These are phyloP conservation scores for Cyprinodon tularosa DNA, from an alignment of 2,113 vertebrate genomes.

Conservation along the genomic window DNA sequence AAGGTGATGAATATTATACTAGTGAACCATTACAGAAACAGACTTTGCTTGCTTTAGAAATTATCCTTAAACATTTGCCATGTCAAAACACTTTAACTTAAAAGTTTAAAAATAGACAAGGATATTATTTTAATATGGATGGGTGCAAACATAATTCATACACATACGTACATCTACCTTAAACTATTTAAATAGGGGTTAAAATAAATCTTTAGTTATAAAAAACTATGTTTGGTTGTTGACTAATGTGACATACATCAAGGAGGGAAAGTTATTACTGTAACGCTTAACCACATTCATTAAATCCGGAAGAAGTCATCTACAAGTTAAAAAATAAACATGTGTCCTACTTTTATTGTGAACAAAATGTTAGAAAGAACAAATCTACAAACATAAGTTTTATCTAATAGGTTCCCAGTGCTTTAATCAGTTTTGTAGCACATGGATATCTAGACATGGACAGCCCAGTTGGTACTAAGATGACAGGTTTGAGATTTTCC, in stretches of 20 bases:
- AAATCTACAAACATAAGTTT: background rate
- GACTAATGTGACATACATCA: background rate
- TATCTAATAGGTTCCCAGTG: background rate
- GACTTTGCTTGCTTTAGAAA: too few species aligned
- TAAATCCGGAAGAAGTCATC: background rate
- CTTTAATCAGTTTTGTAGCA: background rate
- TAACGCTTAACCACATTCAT: background rate
- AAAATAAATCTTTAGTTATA: background rate
- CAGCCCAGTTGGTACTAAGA: constrained; percentile 4
- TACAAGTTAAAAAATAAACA: background rate
- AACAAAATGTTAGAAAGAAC: background rate
- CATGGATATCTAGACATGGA: background rate
- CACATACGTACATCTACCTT: background rate
- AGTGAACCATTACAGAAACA: background rate
- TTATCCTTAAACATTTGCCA: background rate
- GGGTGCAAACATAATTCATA: too few species aligned
- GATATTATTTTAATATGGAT: too few species aligned
- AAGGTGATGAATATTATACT: background rate
- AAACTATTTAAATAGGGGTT: background rate
- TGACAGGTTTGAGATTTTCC: constrained; percentile 19
- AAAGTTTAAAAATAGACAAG: too few species aligned
- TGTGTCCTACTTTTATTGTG: background rate
- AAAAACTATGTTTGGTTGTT: background rate
- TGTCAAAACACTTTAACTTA: background rate
- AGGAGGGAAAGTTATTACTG: background rate